Evolutionary conservation across 1,140 invertebrate genomes (phyloP).

Genomic region (Ylistrum balloti): DNA sequence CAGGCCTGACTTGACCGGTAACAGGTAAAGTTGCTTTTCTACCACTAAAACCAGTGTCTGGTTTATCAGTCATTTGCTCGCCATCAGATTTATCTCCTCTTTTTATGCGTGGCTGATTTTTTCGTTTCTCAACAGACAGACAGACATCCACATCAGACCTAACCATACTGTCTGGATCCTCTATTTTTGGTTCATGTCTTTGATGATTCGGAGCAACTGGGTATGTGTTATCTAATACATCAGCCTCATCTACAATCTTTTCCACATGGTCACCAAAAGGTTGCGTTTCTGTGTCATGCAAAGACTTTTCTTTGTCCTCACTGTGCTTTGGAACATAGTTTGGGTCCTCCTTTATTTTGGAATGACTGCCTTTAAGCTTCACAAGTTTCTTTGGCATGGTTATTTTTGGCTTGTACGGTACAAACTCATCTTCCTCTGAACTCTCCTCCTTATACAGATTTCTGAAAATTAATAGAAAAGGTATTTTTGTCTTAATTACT

Average conservation of each 20-base stretch:
- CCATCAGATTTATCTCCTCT: neutral
- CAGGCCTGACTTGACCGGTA: too few species aligned
- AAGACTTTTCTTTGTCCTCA: too few species aligned
- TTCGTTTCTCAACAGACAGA: neutral
- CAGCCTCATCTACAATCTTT: neutral
- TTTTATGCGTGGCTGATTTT: neutral
- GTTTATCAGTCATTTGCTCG: neutral
- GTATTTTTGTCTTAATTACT: too few species aligned
- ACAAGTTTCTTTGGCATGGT: neutral
- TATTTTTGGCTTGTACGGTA: neutral
- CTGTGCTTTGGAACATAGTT: neutral
- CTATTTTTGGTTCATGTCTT: neutral
- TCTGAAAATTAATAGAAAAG: neutral
- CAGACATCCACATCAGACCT: neutral
- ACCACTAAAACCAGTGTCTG: neutral
- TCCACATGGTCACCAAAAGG: neutral
- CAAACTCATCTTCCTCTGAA: slow-evolving; percentile 8
- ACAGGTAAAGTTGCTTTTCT: neutral
- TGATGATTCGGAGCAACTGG: neutral
- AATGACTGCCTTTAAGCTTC: neutral
- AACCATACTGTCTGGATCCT: neutral
- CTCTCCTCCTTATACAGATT: neutral
- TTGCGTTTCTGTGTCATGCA: neutral
- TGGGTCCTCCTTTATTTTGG: neutral
- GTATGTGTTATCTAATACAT: neutral